Evolutionary conservation across 2,113 vertebrate genomes (phyloP).

Genomic region (Melanerpes formicivorus): DNA sequence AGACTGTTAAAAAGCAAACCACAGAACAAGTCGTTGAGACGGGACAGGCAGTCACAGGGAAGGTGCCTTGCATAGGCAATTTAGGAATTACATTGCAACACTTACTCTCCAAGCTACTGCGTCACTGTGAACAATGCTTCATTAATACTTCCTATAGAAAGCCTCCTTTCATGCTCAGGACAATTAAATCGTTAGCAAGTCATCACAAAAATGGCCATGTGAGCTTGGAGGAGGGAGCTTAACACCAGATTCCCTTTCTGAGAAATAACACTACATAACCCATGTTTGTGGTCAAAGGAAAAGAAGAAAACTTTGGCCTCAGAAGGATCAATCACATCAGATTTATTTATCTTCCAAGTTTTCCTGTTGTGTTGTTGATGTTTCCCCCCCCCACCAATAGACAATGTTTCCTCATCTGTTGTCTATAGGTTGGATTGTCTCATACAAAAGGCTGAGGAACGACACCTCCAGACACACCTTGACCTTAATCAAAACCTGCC

Average conservation of each 20-base stretch:
- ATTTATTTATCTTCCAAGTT: neutral
- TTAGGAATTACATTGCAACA: neutral
- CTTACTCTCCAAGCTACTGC: neutral
- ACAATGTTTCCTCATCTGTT: neutral
- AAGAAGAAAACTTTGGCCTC: neutral
- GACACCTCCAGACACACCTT: neutral
- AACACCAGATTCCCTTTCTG: neutral
- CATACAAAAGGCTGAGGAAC: neutral
- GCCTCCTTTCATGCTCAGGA: neutral
- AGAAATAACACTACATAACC: accelerated
- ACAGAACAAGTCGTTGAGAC: neutral
- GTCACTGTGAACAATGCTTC: neutral
- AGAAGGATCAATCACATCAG: neutral
- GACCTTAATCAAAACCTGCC: neutral
- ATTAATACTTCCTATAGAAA: neutral
- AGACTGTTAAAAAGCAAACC: neutral
- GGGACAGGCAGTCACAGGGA: neutral
- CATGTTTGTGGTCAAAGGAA: neutral
- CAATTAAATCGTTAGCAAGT: neutral
- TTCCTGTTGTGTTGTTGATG: too few species aligned
- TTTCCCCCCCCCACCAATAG: neutral
- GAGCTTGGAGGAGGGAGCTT: neutral
- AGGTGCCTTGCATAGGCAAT: accelerated
- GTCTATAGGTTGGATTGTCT: neutral
- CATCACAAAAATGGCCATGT: neutral